Evolutionary conservation across 1,140 invertebrate genomes (phyloP).

Genomic region (Caenorhabditis inopinata): DNA sequence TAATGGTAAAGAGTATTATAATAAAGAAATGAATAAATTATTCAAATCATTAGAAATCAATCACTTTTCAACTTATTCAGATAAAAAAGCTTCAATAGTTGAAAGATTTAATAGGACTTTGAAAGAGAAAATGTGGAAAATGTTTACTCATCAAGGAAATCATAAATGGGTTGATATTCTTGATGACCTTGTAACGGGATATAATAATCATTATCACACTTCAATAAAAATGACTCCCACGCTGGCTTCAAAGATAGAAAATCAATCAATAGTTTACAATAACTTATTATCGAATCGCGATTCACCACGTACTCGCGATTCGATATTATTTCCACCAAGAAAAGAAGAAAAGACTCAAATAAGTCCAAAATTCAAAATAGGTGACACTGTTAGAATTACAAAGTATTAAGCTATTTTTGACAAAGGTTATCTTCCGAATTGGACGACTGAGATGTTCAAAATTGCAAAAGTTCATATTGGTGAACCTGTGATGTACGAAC

Average conservation of each 20-base stretch:
- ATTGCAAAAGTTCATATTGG: slow-evolving; percentile 49
- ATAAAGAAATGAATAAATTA: slow-evolving; percentile 41
- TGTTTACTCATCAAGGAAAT: slow-evolving; percentile 57
- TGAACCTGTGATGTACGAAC: background rate
- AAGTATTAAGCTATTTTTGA: slow-evolving; percentile 50
- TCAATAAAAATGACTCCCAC: slow-evolving; percentile 55
- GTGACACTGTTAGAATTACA: slow-evolving; percentile 54
- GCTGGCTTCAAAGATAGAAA: slow-evolving; percentile 43
- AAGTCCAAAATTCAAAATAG: slow-evolving; percentile 40
- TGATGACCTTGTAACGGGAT: slow-evolving; percentile 51
- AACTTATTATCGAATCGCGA: no score
- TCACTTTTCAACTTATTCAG: slow-evolving; percentile 43
- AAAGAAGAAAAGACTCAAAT: slow-evolving; percentile 16
- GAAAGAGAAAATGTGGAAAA: slow-evolving; percentile 58
- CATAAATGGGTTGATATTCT: slow-evolving; percentile 55
- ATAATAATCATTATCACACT: slow-evolving; percentile 57
- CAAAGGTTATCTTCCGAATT: slow-evolving; percentile 55
- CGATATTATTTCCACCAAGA: background rate
- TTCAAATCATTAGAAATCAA: slow-evolving; percentile 26
- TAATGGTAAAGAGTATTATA: slow-evolving; percentile 67
- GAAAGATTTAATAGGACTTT: slow-evolving; percentile 64
- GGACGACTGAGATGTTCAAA: slow-evolving; percentile 54
- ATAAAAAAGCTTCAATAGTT: slow-evolving; percentile 60
- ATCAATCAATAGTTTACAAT: slow-evolving; percentile 22
- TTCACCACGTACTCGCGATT: background rate